These are phyloP conservation scores for Platyrinchus mystaceus DNA, from an alignment of 2,797 vertebrate species.

Conservation along the genomic window DNA sequence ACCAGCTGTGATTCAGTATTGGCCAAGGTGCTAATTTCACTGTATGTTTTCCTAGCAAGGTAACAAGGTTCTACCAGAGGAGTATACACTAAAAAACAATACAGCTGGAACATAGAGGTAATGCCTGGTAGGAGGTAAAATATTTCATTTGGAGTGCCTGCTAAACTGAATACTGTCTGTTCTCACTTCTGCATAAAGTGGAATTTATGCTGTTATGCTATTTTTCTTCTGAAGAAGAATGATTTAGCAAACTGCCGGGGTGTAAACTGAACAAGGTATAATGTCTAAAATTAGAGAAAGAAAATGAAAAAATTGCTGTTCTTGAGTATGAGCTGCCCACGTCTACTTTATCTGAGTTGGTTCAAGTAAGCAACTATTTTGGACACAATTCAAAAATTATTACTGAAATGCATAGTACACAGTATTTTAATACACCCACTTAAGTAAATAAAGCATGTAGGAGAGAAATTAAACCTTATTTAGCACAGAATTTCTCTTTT, in stretches of 20 bases:
- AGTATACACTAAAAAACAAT: not conserved
- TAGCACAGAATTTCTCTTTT: not conserved
- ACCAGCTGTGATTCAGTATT: not conserved
- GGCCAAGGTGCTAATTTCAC: not conserved
- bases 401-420: not conserved
- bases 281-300: not conserved
- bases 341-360: not conserved
- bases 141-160: not conserved
- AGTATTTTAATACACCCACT: not conserved
- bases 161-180: not conserved
- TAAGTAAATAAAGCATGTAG: not conserved
- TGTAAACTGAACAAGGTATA: not conserved
- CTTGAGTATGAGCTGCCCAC: not conserved
- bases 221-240: not conserved
- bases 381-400: not conserved
- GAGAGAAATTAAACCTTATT: not conserved
- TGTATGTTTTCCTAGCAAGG: not conserved
- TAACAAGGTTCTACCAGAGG: not conserved
- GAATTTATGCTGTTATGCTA: not conserved
- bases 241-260: not conserved
- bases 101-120: not conserved
- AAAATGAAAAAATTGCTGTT: not conserved
- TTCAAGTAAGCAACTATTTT: not conserved
- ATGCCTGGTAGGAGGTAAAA: not conserved
- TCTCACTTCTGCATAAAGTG: not conserved